phyloP scores from a whole-genome alignment of 2,888 invertebrate species.

The Acronicta alni region DNA sequence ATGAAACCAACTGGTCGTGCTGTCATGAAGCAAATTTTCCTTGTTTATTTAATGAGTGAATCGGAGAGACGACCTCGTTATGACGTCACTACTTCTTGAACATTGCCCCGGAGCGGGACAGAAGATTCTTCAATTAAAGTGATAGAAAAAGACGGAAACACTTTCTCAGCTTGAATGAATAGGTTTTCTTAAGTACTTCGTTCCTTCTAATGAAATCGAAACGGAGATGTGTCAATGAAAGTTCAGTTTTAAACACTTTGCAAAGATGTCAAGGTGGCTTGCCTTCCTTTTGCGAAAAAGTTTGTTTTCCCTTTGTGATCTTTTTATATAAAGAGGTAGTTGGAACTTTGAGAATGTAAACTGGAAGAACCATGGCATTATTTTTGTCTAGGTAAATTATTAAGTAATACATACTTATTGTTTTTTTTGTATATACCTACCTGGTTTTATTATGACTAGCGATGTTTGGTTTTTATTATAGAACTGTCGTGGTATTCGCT shows the following conservation, averaged over 20 bases:
- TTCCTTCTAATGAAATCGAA: conserved; percentile 76
- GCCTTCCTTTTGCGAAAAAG: conserved; percentile 26
- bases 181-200: conserved; percentile 77
- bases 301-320: conserved; percentile 20
- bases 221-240: conserved; percentile 70
- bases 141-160: conserved; percentile 65
- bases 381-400: conserved; percentile 16
- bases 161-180: conserved; percentile 80
- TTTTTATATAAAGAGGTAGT: conserved; percentile 29
- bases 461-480: too few relatives aligned
- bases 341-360: conserved; percentile 17
- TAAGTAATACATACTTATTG: too few relatives aligned
- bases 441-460: too few relatives aligned
- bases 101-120: conserved; percentile 69
- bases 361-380: conserved; percentile 5
- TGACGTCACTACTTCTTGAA: conserved; percentile 83
- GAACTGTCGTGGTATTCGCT: too few relatives aligned
- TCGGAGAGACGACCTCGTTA: conserved; percentile 84
- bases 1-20: conserved; percentile 42
- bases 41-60: conserved; percentile 88
- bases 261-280: conserved; percentile 59
- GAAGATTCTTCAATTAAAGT: conserved; percentile 47
- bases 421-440: too few relatives aligned
- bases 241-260: conserved; percentile 58
- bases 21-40: conserved; percentile 66